These are phyloP conservation scores for Fundulus diaphanus DNA, from an alignment of 2,797 vertebrate species.

Conservation along the genomic window DNA sequence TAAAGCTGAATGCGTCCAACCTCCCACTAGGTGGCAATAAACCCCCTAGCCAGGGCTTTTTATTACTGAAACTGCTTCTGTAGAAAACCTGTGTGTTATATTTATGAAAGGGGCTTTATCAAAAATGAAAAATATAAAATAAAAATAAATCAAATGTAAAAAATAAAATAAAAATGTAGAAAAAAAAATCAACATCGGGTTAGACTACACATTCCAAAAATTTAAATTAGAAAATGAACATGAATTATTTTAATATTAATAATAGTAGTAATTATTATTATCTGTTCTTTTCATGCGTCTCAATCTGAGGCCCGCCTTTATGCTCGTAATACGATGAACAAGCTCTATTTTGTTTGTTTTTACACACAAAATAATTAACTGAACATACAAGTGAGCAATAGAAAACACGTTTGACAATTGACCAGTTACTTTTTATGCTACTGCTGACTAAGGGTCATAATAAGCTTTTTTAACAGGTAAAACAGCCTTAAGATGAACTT, in stretches of 20 bases:
- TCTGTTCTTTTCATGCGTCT: no score
- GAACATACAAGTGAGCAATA: neutral
- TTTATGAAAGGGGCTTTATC: neutral
- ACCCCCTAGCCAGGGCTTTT: neutral
- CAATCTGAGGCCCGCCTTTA: neutral
- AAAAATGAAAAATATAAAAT: neutral
- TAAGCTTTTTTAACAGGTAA: neutral
- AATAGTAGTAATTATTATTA: no score
- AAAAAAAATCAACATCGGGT: neutral
- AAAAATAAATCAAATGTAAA: no score
- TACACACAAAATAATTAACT: neutral
- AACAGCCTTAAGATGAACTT: neutral
- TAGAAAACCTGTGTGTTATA: neutral
- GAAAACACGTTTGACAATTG: neutral
- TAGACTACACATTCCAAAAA: no score
- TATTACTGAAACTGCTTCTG: neutral
- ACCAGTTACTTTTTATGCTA: neutral
- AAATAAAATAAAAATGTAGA: neutral
- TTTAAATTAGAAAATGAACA: no score
- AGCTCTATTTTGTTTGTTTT: neutral
- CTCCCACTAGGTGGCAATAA: conserved; percentile 48
- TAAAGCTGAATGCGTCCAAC: neutral
- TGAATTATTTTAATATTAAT: no score
- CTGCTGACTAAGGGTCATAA: neutral
- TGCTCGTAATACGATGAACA: neutral